Percentiles rank a stretch among this genome's conserved stretches.
Conservation (phyloP, 1,140 invertebrate species). For the Drosophila saltans region DNA sequence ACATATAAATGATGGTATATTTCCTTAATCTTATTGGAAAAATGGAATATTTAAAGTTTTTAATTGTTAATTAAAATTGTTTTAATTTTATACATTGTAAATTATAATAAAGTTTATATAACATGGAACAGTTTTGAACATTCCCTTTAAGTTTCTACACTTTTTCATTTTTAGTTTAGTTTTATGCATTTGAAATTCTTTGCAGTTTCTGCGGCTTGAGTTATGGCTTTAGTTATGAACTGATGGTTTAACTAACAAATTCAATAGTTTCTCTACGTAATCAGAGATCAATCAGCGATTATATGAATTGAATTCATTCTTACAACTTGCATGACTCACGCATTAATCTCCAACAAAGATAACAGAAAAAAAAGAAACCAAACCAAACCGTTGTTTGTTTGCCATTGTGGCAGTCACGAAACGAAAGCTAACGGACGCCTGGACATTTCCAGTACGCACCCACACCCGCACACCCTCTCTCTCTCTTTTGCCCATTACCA, state of each 20-base stretch:
- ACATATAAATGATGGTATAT: too few relatives aligned
- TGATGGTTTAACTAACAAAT: not conserved
- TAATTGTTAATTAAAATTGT: too few relatives aligned
- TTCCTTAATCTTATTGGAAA: too few relatives aligned
- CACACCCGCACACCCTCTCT: slow-evolving; percentile 8
- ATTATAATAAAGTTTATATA: too few relatives aligned
- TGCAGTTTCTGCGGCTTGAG: too few relatives aligned
- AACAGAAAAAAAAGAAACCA: slow-evolving; percentile 26
- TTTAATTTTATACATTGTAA: too few relatives aligned
- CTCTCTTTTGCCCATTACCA: not conserved
- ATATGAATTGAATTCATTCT: slow-evolving; percentile 6
- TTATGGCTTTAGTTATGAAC: not conserved
- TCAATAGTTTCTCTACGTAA: not conserved
- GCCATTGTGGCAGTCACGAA: slow-evolving; percentile 64
- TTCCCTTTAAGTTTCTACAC: too few relatives aligned
- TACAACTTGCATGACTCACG: slow-evolving; percentile 11
- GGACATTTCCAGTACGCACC: slow-evolving; percentile 37
- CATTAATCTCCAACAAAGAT: slow-evolving; percentile 12
- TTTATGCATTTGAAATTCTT: too few relatives aligned
- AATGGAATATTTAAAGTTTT: too few relatives aligned
- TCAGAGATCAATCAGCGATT: slow-evolving; percentile 12
- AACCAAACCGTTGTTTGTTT: slow-evolving; percentile 47
- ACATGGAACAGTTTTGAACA: too few relatives aligned
- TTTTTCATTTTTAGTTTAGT: too few relatives aligned
- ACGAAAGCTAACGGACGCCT: slow-evolving; percentile 45